Conservation (phyloP, 2,113 vertebrate species). For the Oxygymnocypris stewartii region DNA sequence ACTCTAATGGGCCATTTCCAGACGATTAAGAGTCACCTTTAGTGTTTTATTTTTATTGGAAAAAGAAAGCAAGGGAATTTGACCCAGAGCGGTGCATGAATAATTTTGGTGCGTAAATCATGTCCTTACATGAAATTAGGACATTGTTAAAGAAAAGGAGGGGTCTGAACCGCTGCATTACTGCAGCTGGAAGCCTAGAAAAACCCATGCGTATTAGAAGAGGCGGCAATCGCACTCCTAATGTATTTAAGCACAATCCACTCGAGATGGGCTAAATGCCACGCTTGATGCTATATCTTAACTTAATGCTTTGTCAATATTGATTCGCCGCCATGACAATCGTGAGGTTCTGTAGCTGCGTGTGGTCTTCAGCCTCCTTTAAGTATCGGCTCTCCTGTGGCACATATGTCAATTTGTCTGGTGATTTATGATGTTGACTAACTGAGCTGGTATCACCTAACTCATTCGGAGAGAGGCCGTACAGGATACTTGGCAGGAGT, state of each 20-base stretch:
- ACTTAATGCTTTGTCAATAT: conserved; percentile 72
- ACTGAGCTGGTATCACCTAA: conserved; percentile 74
- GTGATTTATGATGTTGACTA: conserved; percentile 78
- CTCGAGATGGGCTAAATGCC: conserved; percentile 39
- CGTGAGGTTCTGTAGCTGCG: conserved; percentile 57
- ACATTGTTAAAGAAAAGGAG: conserved; percentile 23
- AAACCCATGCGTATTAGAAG: conserved; percentile 32
- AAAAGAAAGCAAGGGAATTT: conserved; percentile 38
- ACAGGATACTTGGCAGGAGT: conserved; percentile 69
- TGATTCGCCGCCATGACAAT: conserved; percentile 56
- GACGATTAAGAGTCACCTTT: conserved; percentile 63
- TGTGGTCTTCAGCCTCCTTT: conserved; percentile 64
- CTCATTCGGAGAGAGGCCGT: conserved; percentile 63
- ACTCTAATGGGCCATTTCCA: conserved; percentile 58
- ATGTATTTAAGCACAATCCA: conserved; percentile 52
- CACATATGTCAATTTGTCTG: conserved; percentile 75
- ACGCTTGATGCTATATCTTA: conserved; percentile 59
- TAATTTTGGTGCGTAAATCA: conserved; percentile 47
- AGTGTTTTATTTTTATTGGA: conserved; percentile 49
- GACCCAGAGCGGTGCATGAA: conserved; percentile 34
- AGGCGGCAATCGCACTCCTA: conserved; percentile 34
- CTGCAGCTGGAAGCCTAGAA: conserved; percentile 16
- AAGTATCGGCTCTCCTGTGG: conserved; percentile 70
- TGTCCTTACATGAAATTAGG: conserved; percentile 43
- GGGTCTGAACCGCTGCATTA: not conserved